A percentile compares a stretch with the other conserved stretches of the same genome.
Evolutionary conservation across 1,140 invertebrate genomes (phyloP).

Genomic region (Acromyrmex heyeri): DNA sequence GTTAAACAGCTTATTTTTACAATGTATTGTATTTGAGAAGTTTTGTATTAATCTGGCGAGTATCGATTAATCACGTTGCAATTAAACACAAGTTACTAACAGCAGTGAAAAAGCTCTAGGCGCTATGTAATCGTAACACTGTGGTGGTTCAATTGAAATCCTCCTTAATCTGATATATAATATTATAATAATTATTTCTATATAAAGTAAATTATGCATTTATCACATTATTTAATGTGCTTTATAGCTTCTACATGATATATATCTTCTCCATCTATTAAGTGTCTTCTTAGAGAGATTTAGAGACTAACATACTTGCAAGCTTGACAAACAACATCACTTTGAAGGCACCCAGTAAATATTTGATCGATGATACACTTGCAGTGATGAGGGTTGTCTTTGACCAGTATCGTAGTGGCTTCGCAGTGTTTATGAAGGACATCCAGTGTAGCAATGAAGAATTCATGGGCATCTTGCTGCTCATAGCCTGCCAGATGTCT

Average conservation of each 20-base stretch:
- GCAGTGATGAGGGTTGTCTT: slow-evolving; percentile 91
- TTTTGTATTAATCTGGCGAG: no score
- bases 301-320: slow-evolving; percentile 91
- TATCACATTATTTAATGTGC: neutral
- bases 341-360: slow-evolving; percentile 98
- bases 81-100: no score
- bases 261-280: neutral
- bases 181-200: slow-evolving; percentile 15
- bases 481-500: slow-evolving; percentile 98
- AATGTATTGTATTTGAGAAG: neutral
- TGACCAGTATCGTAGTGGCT: slow-evolving; percentile 84
- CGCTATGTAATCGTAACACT: no score
- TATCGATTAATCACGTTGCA: no score
- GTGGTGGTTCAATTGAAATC: no score
- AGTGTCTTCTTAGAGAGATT: neutral
- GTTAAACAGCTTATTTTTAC: neutral
- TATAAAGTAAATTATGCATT: neutral
- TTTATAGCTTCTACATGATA: neutral
- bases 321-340: slow-evolving; percentile 97
- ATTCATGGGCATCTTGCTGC: slow-evolving; percentile 99
- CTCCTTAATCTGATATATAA: neutral
- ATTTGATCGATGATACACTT: slow-evolving; percentile 99
- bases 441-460: slow-evolving; percentile 98
- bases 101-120: no score
- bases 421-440: slow-evolving; percentile 95